These are phyloP conservation scores for Brachyistius frenatus DNA, from an alignment of 2,113 vertebrate species.

Conservation along the genomic window DNA sequence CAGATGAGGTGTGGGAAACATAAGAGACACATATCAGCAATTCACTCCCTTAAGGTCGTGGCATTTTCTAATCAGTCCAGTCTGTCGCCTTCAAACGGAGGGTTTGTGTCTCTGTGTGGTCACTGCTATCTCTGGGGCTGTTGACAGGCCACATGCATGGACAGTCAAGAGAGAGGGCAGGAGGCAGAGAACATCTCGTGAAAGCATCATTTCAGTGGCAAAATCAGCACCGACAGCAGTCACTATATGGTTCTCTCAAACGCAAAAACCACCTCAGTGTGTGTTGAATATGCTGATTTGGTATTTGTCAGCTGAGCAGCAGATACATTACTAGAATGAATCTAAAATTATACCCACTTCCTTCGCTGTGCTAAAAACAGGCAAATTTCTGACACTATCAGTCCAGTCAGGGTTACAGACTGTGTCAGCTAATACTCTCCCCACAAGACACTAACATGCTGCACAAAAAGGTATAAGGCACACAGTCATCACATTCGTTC, in stretches of 20 bases:
- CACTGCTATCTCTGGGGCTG: constrained; percentile 28
- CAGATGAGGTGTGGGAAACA: constrained; percentile 74
- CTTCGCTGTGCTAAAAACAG: constrained; percentile 26
- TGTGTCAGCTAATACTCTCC: constrained; percentile 37
- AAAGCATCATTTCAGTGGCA: constrained; percentile 4
- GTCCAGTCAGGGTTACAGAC: constrained; percentile 14
- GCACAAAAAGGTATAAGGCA: neutral
- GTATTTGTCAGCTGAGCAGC: constrained; percentile 37
- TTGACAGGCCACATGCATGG: constrained; percentile 3
- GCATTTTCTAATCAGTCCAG: constrained; percentile 49
- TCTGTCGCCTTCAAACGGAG: constrained; percentile 23
- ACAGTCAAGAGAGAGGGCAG: neutral
- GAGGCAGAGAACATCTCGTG: constrained; percentile 12
- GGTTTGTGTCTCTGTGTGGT: constrained; percentile 50
- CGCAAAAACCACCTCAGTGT: neutral
- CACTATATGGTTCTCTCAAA: neutral
- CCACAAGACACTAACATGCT: constrained; percentile 12
- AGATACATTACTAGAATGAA: constrained; percentile 22
- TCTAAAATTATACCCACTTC: constrained; percentile 46
- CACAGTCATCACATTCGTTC: constrained; percentile 32
- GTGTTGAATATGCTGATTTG: constrained; percentile 36
- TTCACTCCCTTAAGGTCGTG: constrained; percentile 39
- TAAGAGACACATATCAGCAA: constrained; percentile 35
- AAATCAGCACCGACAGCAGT: constrained; percentile 18
- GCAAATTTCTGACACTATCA: neutral